Percentiles rank a stretch among this genome's conserved stretches.
Conservation (phyloP, 2,888 invertebrate species). For the Chironomus riparius region DNA sequence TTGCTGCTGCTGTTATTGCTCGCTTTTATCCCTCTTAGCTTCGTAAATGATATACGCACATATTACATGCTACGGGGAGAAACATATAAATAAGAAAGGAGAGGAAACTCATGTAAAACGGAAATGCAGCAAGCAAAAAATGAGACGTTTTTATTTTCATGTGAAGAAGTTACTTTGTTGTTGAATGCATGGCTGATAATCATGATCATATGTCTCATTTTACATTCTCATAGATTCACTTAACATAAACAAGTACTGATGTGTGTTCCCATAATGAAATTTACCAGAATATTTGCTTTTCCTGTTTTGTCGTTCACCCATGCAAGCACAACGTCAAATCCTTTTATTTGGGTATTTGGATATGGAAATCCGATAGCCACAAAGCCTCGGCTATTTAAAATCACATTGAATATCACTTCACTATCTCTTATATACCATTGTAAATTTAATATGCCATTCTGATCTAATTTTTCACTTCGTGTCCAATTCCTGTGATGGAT, state of each 20-base stretch:
- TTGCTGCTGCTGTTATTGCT: not conserved
- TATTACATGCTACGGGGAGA: not conserved
- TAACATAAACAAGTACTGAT: not conserved
- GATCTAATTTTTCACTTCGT: constrained; percentile 40
- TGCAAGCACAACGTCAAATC: constrained; percentile 76
- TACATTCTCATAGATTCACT: not conserved
- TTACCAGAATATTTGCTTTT: constrained; percentile 66
- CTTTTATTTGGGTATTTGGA: constrained; percentile 63
- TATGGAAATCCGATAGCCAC: constrained; percentile 79
- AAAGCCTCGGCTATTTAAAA: constrained; percentile 73
- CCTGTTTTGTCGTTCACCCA: constrained; percentile 67
- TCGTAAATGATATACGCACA: not conserved
- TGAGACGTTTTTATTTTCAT: not conserved
- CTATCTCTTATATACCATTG: constrained; percentile 62
- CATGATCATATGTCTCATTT: not conserved
- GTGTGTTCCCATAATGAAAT: constrained; percentile 32
- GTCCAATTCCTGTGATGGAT: constrained; percentile 35
- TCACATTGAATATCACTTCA: constrained; percentile 70
- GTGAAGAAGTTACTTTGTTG: not conserved
- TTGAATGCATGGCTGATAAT: not conserved
- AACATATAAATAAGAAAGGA: not conserved
- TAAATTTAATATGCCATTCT: constrained; percentile 43
- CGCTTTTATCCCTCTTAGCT: constrained; percentile 12
- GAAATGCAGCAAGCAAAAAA: not conserved
- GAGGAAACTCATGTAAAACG: not conserved